Evolutionary conservation across 2,888 invertebrate species (phyloP).

Genomic region (Leuctra nigra): DNA sequence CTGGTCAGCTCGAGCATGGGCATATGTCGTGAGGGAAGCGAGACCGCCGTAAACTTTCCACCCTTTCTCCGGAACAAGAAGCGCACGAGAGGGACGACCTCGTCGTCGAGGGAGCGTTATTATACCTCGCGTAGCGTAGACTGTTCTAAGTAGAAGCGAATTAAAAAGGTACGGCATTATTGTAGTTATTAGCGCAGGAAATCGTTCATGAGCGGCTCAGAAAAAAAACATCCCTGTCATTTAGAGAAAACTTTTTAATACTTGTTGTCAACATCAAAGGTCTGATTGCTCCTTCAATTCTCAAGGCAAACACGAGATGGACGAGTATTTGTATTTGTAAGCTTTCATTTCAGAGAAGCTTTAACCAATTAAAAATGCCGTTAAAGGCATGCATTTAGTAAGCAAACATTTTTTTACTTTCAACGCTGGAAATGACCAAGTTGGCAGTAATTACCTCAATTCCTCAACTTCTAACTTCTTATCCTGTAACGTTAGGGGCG

Average conservation of each 20-base stretch:
- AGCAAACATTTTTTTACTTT: background rate
- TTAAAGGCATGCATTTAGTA: background rate
- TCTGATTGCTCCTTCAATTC: conserved; percentile 4
- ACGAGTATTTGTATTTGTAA: conserved; percentile 11
- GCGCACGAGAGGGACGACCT: background rate
- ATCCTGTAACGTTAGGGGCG: background rate
- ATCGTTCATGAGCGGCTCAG: background rate
- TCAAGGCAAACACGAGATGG: conserved; percentile 9
- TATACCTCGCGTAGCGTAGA: background rate
- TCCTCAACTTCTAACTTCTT: conserved; percentile 15
- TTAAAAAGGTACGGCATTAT: too few relatives aligned
- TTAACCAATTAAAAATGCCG: conserved; percentile 11
- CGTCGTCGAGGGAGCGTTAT: background rate
- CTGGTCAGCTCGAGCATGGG: background rate
- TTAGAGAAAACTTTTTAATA: conserved; percentile 6
- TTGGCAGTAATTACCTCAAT: conserved; percentile 16
- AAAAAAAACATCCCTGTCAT: conserved; percentile 1
- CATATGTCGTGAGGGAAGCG: conserved; percentile 11
- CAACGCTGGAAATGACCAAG: conserved; percentile 8
- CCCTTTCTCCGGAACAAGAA: conserved; percentile 3
- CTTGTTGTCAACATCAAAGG: conserved; percentile 13
- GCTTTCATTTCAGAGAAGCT: conserved; percentile 6
- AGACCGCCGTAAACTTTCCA: conserved; percentile 13
- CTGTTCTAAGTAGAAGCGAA: background rate
- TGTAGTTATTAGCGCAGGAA: too few relatives aligned